phyloP scores from a whole-genome alignment of 2,797 vertebrate genomes.

The Lophotriccus pileatus region DNA sequence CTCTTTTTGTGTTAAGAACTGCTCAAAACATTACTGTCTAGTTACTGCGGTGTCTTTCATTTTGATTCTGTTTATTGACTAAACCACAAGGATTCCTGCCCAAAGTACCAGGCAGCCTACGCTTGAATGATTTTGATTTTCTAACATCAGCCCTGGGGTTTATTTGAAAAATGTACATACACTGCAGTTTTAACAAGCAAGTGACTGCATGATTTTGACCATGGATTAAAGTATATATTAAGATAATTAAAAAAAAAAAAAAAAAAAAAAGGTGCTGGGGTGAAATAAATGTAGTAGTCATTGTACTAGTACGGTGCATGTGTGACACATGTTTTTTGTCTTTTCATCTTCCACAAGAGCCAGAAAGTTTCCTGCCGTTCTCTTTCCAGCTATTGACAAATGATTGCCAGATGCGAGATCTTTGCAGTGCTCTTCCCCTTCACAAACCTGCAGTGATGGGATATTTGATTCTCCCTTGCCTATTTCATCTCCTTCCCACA shows the following conservation, averaged over 20 bases:
- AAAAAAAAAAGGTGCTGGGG: background rate
- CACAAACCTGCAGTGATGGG: constrained; percentile 82
- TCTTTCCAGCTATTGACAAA: constrained; percentile 95
- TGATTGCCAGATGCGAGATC: constrained; percentile 95
- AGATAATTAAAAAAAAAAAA: constrained; percentile 74
- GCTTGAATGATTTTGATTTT: constrained; percentile 79
- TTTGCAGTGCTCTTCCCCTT: constrained; percentile 77
- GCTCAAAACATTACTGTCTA: constrained; percentile 74
- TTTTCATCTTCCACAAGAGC: constrained; percentile 95
- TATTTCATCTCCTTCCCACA: constrained; percentile 83
- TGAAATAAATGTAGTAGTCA: constrained; percentile 82
- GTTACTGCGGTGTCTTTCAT: constrained; percentile 77
- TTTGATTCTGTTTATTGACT: constrained; percentile 79
- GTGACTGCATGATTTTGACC: constrained; percentile 75
- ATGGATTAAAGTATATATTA: constrained; percentile 73
- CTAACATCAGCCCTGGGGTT: constrained; percentile 76
- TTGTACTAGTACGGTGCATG: constrained; percentile 82
- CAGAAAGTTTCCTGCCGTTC: constrained; percentile 96
- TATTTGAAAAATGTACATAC: constrained; percentile 78
- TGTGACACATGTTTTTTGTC: constrained; percentile 94
- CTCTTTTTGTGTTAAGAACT: constrained; percentile 58
- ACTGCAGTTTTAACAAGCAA: constrained; percentile 77
- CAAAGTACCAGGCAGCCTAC: constrained; percentile 74
- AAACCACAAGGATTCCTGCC: constrained; percentile 78
- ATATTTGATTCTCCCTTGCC: constrained; percentile 83